Conservation (phyloP, 2,888 invertebrate species). For the Anarsia innoxiella region DNA sequence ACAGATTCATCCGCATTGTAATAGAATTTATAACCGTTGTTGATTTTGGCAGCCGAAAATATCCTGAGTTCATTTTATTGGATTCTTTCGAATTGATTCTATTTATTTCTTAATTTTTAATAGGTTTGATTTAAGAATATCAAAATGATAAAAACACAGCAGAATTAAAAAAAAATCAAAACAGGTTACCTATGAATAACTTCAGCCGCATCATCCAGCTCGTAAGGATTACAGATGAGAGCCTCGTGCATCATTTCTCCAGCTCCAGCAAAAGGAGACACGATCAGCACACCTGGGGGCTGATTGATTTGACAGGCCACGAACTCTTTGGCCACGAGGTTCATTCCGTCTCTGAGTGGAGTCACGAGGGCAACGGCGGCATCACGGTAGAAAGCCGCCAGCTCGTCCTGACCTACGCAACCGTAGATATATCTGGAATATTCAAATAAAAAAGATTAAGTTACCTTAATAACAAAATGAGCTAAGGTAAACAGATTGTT, state of each 20-base stretch:
- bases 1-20: too few species aligned
- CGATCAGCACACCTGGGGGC: conserved; percentile 89
- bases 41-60: too few species aligned
- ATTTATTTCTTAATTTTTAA: too few species aligned
- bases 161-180: too few species aligned
- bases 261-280: conserved; percentile 94
- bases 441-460: too few species aligned
- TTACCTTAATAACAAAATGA: too few species aligned
- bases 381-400: conserved; percentile 91
- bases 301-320: conserved; percentile 93
- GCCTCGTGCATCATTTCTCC: conserved; percentile 97
- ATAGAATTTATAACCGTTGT: too few species aligned
- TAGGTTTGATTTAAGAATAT: too few species aligned
- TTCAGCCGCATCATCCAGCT: conserved; percentile 90
- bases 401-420: conserved; percentile 88
- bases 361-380: conserved; percentile 91
- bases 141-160: too few species aligned
- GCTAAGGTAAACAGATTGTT: too few species aligned
- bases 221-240: conserved; percentile 91
- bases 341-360: conserved; percentile 92
- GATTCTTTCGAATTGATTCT: too few species aligned
- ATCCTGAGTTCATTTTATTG: too few species aligned
- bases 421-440: conserved; percentile 84
- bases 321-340: conserved; percentile 93
- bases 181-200: conserved; percentile 84